Evolutionary conservation across 2,888 invertebrate genomes (phyloP).

Genomic region (Tupiocoris notatus): DNA sequence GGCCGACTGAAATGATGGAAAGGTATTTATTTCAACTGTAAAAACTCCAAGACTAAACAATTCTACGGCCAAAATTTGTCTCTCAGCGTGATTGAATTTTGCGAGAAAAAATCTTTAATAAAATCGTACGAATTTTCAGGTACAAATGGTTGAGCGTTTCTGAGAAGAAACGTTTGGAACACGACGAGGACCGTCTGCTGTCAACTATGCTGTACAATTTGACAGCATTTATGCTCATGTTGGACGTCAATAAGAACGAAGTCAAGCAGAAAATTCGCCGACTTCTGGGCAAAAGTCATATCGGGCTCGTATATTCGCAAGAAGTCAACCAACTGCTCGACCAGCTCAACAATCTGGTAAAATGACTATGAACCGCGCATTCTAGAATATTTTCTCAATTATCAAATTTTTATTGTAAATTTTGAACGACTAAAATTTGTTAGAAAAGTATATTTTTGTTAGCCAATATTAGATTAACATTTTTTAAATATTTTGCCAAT

Average conservation of each 20-base stretch:
- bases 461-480: no score
- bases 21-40: slow-evolving; percentile 57
- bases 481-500: no score
- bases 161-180: slow-evolving; percentile 89
- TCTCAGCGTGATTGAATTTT: slow-evolving; percentile 1
- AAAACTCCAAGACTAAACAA: not conserved
- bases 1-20: slow-evolving; percentile 98
- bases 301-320: slow-evolving; percentile 94
- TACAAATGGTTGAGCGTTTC: slow-evolving; percentile 91
- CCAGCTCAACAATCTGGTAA: slow-evolving; percentile 87
- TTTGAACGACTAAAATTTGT: no score
- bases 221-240: slow-evolving; percentile 91
- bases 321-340: slow-evolving; percentile 96
- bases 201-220: slow-evolving; percentile 95
- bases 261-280: slow-evolving; percentile 85
- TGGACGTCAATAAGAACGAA: slow-evolving; percentile 80
- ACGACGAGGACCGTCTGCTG: slow-evolving; percentile 94
- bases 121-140: slow-evolving; percentile 52
- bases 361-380: not conserved
- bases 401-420: no score
- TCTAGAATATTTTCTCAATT: no score
- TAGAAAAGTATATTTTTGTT: no score
- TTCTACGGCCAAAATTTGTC: not conserved
- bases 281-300: slow-evolving; percentile 95
- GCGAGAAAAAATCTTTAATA: not conserved